Percentiles rank a stretch among this genome's conserved stretches.
Conservation (phyloP, 2,113 vertebrate species). For the Perca schrenkii region DNA sequence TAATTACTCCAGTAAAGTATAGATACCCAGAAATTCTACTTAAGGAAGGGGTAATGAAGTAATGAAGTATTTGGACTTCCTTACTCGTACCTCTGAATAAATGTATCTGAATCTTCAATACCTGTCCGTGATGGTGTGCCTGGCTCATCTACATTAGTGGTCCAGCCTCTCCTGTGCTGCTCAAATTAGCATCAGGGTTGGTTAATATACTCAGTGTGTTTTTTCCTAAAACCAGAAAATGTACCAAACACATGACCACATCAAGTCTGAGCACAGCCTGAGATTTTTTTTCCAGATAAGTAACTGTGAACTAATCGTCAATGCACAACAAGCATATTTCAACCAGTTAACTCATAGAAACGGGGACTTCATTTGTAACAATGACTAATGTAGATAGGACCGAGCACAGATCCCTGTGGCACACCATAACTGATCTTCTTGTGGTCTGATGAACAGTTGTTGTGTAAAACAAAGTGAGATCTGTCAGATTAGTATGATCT, state of each 20-base stretch:
- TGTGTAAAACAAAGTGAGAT: not conserved
- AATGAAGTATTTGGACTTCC: too few relatives aligned
- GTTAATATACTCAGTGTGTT: not conserved
- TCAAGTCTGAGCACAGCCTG: constrained; percentile 10
- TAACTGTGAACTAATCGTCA: constrained; percentile 49
- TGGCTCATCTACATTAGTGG: not conserved
- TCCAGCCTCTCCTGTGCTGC: not conserved
- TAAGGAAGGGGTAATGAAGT: too few relatives aligned
- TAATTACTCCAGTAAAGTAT: too few relatives aligned
- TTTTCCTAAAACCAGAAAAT: not conserved
- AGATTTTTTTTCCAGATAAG: constrained; percentile 36
- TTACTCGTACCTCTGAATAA: not conserved
- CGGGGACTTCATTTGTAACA: not conserved
- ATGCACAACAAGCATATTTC: constrained; percentile 47
- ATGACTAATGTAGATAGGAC: not conserved
- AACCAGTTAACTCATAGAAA: not conserved
- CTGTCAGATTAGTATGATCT: not conserved
- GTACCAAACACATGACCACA: not conserved
- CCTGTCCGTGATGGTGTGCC: not conserved
- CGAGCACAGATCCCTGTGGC: not conserved
- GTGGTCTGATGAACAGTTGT: not conserved
- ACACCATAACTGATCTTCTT: not conserved
- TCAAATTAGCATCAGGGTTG: not conserved
- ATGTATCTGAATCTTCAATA: not conserved
- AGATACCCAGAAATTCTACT: too few relatives aligned